Percentiles rank a stretch among this genome's conserved stretches.
Conservation (phyloP, 2,888 invertebrate genomes). For the Lacanobia oleracea region DNA sequence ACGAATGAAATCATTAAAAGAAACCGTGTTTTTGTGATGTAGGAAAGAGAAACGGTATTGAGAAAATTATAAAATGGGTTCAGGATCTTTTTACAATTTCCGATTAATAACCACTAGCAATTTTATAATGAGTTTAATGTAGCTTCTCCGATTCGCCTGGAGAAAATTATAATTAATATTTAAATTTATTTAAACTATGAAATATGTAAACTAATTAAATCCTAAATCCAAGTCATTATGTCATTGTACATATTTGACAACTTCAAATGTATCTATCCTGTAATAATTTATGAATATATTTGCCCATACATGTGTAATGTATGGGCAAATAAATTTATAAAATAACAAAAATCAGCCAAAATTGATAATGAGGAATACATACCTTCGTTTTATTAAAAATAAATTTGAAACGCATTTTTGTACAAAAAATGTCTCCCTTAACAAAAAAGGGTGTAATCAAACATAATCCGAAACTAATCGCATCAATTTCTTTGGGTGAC, state of each 20-base stretch:
- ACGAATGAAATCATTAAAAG: constrained; percentile 27
- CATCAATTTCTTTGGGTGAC: constrained; percentile 78
- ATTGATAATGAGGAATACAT: constrained; percentile 54
- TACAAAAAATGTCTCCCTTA: constrained; percentile 76
- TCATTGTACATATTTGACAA: neutral
- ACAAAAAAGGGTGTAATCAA: constrained; percentile 77
- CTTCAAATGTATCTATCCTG: too few species aligned
- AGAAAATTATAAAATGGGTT: constrained; percentile 15
- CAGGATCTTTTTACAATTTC: neutral
- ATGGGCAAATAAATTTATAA: neutral
- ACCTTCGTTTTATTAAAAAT: constrained; percentile 76
- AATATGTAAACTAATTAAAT: too few species aligned
- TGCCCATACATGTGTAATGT: too few species aligned
- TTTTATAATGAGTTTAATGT: neutral
- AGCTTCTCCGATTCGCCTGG: too few species aligned
- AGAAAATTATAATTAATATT: too few species aligned
- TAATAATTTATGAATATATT: too few species aligned
- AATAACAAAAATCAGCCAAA: constrained; percentile 4
- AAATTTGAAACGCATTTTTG: constrained; percentile 72
- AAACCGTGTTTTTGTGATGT: constrained; percentile 7
- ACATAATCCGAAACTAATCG: constrained; percentile 86
- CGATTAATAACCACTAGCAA: neutral
- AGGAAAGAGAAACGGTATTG: neutral
- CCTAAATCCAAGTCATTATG: too few species aligned
- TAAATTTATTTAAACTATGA: too few species aligned